Conservation (phyloP, 2,113 vertebrate genomes). For the Takifugu flavidus region DNA sequence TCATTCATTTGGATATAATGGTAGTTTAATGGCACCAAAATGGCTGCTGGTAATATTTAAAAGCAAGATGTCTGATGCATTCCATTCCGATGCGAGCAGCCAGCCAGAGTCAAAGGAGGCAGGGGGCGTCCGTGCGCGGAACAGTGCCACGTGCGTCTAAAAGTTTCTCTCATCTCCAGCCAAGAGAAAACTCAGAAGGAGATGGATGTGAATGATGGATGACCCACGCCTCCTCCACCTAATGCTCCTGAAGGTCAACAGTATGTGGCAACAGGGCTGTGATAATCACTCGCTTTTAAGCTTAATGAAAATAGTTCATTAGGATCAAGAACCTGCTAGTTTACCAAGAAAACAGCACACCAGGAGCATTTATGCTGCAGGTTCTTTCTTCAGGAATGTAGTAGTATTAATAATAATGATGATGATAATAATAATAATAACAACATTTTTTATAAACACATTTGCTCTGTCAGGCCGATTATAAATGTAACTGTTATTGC, state of each 20-base stretch:
- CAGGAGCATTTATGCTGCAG: too few relatives aligned
- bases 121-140: conserved; percentile 25
- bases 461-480: not conserved
- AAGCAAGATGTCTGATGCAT: conserved; percentile 11
- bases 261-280: conserved; percentile 12
- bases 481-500: not conserved
- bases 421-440: too few relatives aligned
- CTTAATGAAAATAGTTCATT: not conserved
- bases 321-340: not conserved
- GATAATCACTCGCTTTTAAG: not conserved
- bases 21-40: conserved; percentile 17
- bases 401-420: too few relatives aligned
- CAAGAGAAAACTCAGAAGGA: conserved; percentile 34
- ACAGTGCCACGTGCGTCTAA: not conserved
- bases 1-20: conserved; percentile 17
- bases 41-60: conserved; percentile 15
- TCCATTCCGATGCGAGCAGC: too few relatives aligned
- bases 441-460: not conserved
- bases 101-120: conserved; percentile 13
- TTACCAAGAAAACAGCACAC: not conserved
- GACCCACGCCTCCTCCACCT: conserved; percentile 19
- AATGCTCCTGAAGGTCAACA: conserved; percentile 55
- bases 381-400: too few relatives aligned
- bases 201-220: conserved; percentile 34
- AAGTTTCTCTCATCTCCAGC: conserved; percentile 51